These are phyloP conservation scores for Hololepta plana DNA, from an alignment of 2,888 invertebrate genomes.

Conservation along the genomic window DNA sequence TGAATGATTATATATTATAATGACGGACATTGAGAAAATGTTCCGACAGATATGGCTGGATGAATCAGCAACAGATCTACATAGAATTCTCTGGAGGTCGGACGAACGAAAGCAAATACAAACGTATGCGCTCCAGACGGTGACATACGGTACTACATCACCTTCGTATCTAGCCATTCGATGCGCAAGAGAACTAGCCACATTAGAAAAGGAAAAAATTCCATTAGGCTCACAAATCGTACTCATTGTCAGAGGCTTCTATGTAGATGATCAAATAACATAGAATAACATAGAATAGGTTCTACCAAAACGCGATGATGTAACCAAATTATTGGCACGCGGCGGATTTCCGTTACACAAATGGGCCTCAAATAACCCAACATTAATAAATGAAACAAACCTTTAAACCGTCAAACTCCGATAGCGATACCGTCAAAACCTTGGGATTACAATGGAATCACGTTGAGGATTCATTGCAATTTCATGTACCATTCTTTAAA, in stretches of 20 bases:
- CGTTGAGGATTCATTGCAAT: neutral
- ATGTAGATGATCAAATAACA: too few species aligned
- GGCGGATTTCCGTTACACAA: constrained; percentile 10
- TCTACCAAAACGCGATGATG: constrained; percentile 1
- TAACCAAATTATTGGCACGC: constrained; percentile 5
- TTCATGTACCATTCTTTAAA: constrained; percentile 1
- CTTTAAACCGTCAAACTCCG: too few species aligned
- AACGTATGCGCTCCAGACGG: neutral
- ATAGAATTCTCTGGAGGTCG: constrained; percentile 4
- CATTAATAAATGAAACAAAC: too few species aligned
- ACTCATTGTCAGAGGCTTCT: constrained; percentile 9
- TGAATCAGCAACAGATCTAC: neutral
- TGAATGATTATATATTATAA: constrained; percentile 11
- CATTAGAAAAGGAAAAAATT: constrained; percentile 7
- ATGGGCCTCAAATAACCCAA: constrained; percentile 9
- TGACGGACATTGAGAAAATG: constrained; percentile 14
- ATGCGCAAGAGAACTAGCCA: neutral
- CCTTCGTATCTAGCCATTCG: constrained; percentile 1
- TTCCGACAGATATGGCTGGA: constrained; percentile 11
- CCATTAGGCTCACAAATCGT: constrained; percentile 9
- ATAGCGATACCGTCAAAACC: constrained; percentile 6
- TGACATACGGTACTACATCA: constrained; percentile 5
- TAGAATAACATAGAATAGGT: constrained; percentile 5
- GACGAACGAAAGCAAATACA: neutral
- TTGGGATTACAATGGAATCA: constrained; percentile 7